Percentiles rank a stretch among this genome's conserved stretches.
phyloP scores from a whole-genome alignment of 2,113 vertebrate genomes.

The Embiotoca jacksoni region DNA sequence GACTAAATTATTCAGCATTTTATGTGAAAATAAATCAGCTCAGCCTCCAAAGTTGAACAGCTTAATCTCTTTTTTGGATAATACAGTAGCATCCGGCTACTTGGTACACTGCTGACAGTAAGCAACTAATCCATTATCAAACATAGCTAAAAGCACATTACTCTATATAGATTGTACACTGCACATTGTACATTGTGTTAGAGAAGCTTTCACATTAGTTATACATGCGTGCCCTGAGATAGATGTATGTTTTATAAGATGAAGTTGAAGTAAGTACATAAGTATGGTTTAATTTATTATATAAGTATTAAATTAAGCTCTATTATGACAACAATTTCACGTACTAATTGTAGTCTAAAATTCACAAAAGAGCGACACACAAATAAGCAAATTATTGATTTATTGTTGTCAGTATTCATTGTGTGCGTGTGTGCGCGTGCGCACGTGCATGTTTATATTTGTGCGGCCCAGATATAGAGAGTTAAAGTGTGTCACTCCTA shows the following conservation, averaged over 20 bases:
- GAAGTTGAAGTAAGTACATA: too few relatives aligned
- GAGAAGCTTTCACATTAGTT: neutral
- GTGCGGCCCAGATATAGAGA: slow-evolving; percentile 48
- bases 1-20: slow-evolving; percentile 54
- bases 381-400: slow-evolving; percentile 10
- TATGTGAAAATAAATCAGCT: slow-evolving; percentile 52
- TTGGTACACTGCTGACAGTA: slow-evolving; percentile 29
- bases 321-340: neutral
- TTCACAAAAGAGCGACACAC: neutral
- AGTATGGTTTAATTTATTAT: too few relatives aligned
- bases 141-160: slow-evolving; percentile 28
- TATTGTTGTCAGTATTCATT: neutral
- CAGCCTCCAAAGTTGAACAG: slow-evolving; percentile 40
- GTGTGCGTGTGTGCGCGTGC: neutral
- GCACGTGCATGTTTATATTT: slow-evolving; percentile 11
- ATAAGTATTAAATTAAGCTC: neutral
- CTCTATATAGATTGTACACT: slow-evolving; percentile 1
- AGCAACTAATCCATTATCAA: slow-evolving; percentile 49
- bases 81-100: slow-evolving; percentile 34
- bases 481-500: slow-evolving; percentile 47
- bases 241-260: too few relatives aligned
- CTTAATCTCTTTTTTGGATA: slow-evolving; percentile 38
- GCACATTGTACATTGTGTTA: slow-evolving; percentile 5
- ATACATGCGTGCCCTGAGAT: neutral
- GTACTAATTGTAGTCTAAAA: neutral